phyloP scores from a whole-genome alignment of 2,113 vertebrate genomes.

The Nycticryphes semicollaris region DNA sequence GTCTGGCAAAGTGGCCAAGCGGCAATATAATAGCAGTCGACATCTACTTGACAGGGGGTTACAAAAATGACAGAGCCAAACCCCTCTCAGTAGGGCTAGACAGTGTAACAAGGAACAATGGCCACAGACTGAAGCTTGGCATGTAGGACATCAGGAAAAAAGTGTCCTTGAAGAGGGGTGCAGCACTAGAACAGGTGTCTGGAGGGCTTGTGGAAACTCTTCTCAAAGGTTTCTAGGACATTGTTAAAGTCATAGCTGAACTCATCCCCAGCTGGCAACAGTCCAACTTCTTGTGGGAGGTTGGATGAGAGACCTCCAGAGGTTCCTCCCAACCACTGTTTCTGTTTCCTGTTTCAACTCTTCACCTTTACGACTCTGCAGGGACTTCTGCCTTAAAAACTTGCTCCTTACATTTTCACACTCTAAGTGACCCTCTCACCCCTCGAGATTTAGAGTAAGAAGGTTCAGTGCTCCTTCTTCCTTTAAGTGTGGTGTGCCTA shows the following conservation, averaged over 20 bases:
- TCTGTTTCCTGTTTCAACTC: background rate
- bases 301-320: background rate
- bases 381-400: background rate
- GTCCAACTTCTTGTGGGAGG: background rate
- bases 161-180: background rate
- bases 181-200: background rate
- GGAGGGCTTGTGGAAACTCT: background rate
- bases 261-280: background rate
- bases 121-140: background rate
- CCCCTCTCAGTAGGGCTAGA: background rate
- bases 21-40: background rate
- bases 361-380: fast-evolving
- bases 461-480: background rate
- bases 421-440: background rate
- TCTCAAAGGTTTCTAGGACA: background rate
- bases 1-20: slow-evolving; percentile 32
- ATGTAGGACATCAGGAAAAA: background rate
- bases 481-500: background rate
- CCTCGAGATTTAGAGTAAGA: background rate
- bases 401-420: fast-evolving
- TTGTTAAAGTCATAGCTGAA: background rate
- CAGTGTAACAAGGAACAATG: background rate
- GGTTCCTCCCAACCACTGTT: background rate
- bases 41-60: slow-evolving; percentile 34
- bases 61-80: background rate